Evolutionary conservation across 2,113 vertebrate species (phyloP).

Genomic region (Syngnathoides biaculeatus): DNA sequence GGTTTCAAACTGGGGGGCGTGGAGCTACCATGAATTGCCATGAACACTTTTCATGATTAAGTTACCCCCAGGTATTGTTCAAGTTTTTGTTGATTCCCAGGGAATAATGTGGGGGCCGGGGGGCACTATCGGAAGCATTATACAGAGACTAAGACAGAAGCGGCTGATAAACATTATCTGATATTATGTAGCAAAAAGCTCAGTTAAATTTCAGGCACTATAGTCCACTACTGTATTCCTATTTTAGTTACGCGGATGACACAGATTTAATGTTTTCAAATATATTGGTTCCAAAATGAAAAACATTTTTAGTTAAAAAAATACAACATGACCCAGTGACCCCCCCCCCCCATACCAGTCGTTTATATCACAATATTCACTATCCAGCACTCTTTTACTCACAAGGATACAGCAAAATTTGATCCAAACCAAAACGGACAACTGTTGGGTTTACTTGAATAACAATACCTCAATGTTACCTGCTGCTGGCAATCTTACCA

Average conservation of each 20-base stretch:
- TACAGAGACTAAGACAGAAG: no score
- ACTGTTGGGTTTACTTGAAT: neutral
- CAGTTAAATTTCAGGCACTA: neutral
- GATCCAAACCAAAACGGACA: neutral
- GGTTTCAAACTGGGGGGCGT: no score
- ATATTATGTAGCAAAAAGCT: no score
- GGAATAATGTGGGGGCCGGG: no score
- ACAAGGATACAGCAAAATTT: neutral
- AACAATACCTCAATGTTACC: neutral
- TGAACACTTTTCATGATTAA: no score
- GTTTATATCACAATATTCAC: neutral
- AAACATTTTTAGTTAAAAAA: neutral
- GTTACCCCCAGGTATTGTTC: no score
- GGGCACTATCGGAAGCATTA: no score
- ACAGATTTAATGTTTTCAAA: neutral
- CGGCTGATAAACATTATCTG: no score
- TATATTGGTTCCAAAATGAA: neutral
- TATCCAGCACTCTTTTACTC: neutral
- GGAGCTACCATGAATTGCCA: no score
- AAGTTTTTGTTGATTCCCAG: no score
- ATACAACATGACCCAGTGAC: neutral
- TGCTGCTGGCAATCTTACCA: neutral
- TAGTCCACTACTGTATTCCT: neutral
- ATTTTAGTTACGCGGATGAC: neutral
- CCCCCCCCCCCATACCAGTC: no score